Conservation (phyloP, 2,888 invertebrate genomes). For the Criorhina ranunculi region DNA sequence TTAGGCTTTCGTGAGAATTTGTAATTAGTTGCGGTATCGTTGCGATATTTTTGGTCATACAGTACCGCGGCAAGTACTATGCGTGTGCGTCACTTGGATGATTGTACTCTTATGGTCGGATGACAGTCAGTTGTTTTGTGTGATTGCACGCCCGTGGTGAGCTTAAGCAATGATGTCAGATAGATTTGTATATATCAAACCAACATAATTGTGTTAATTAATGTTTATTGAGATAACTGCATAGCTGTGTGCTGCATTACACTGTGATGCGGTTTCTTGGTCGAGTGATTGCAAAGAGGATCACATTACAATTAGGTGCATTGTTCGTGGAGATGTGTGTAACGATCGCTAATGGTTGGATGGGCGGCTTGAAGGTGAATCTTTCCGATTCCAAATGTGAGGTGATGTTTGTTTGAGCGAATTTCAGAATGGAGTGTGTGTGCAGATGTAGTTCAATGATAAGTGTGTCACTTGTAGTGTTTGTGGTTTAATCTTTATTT, state of each 20-base stretch:
- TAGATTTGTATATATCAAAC: slow-evolving; percentile 26
- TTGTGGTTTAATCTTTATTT: background rate
- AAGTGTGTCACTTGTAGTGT: background rate
- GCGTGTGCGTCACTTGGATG: slow-evolving; percentile 34
- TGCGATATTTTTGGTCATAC: slow-evolving; percentile 39
- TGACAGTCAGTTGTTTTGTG: slow-evolving; percentile 41
- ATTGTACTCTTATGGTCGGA: slow-evolving; percentile 32
- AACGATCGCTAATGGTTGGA: too few species aligned
- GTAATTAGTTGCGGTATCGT: slow-evolving; percentile 61
- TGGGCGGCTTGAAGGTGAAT: slow-evolving; percentile 17
- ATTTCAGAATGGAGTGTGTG: background rate
- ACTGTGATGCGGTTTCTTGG: slow-evolving; percentile 25
- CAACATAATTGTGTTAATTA: slow-evolving; percentile 62
- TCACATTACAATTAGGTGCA: slow-evolving; percentile 32
- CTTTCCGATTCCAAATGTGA: background rate
- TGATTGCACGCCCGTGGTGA: slow-evolving; percentile 32
- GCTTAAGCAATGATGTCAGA: slow-evolving; percentile 68
- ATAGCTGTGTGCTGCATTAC: slow-evolving; percentile 38
- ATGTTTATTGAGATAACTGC: slow-evolving; percentile 32
- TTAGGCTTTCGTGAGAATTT: slow-evolving; percentile 58
- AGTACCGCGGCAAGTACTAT: background rate
- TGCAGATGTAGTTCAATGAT: background rate
- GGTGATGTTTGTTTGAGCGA: slow-evolving; percentile 5
- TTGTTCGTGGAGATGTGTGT: slow-evolving; percentile 32
- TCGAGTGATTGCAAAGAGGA: slow-evolving; percentile 35